Base-by-base conservation (phyloP, 2,888 invertebrate genomes). In the Myopa testacea region DNA sequence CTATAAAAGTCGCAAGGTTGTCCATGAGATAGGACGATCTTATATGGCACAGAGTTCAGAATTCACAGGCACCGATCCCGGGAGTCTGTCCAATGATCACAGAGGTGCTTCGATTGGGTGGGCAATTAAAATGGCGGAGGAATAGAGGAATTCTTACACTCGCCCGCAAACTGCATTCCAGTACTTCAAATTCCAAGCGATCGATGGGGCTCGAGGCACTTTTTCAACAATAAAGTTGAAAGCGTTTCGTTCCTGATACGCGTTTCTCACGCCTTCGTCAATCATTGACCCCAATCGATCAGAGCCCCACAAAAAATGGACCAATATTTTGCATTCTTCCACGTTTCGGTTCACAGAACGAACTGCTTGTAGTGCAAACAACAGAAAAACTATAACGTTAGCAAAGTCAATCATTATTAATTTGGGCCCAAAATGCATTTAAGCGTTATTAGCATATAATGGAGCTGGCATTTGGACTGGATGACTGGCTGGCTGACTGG, bases 361-460 rank as follows among this genome's bases (percentile, higher is more conserved):
- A 40, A 45, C 68, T 40, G 67, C 65, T 60, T 62, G 40, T 67
- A 16, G 58, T 68, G 45, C 62, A 73, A 52, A 58, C 40, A 77
- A 45, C 45, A 70, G 75, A 80, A 78, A 73, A 75, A 74, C 65
- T 62, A 67, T 75, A 76, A 77, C 75, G 80, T 80, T 78, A 80
- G 78, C 79, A 78, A 78, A 80, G 76, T 79, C 80, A 80, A 80
- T 80, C 76, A 80, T 78, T 80, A 79, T 79, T 78, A 78, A 78
- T 77, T 78, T 38, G 62, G 72, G 75, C 77, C 73, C 55, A 78
- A 77, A 78, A 76, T 78, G 72, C 70, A 75, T 63, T 71, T 70
- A 78, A 70, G 52, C 72, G 76, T 77, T 76, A 76, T 79, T 79
- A 78, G 76, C 78, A 75, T 58, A 68, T 52, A 75, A 68, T 77